These are phyloP conservation scores for Strix uralensis DNA, from an alignment of 2,113 vertebrate genomes.

Conservation along the genomic window DNA sequence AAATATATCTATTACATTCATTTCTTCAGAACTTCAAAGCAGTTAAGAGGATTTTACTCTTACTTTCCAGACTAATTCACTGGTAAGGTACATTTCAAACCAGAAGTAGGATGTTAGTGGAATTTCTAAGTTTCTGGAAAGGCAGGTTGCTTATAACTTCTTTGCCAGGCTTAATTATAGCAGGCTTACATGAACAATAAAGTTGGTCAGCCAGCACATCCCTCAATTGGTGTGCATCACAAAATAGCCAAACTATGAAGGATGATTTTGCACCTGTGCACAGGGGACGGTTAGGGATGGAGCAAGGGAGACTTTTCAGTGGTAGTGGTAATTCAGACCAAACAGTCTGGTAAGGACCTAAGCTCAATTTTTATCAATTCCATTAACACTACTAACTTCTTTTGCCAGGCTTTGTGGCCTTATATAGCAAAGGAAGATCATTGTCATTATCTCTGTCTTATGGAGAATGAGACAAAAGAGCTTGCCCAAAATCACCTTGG, in stretches of 20 bases:
- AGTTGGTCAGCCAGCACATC: neutral
- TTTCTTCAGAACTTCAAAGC: neutral
- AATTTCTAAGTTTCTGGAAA: neutral
- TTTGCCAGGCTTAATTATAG: neutral
- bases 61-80: neutral
- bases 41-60: neutral
- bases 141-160: neutral
- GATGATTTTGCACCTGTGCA: neutral
- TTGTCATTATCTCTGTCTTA: neutral
- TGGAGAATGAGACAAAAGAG: neutral
- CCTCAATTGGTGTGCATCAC: neutral
- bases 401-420: neutral
- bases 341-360: neutral
- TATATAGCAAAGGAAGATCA: neutral
- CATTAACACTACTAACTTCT: neutral
- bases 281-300: rapidly evolving
- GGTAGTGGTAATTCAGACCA: neutral
- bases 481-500: neutral
- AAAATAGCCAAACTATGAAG: neutral
- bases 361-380: neutral
- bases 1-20: neutral
- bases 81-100: neutral
- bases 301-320: neutral
- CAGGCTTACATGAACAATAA: neutral
- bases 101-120: neutral